These are phyloP conservation scores for Hofmannophila pseudospretella DNA, from an alignment of 2,888 invertebrate genomes.

Conservation along the genomic window DNA sequence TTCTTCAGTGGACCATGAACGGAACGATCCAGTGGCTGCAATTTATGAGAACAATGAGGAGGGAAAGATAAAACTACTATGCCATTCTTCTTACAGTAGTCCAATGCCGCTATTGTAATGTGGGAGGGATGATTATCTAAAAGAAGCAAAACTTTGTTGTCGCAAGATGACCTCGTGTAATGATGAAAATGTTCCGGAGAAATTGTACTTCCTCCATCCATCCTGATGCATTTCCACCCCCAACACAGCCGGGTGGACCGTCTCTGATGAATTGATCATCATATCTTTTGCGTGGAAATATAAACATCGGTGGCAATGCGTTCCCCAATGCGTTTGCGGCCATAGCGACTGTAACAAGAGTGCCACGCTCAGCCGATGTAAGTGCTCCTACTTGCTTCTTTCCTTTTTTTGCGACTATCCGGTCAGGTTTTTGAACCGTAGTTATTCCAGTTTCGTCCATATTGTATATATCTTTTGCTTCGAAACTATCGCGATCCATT, in stretches of 20 bases:
- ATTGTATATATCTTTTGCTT: slow-evolving; percentile 15
- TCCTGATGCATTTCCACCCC: slow-evolving; percentile 23
- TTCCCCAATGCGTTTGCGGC: slow-evolving; percentile 33
- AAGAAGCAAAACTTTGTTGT: background rate
- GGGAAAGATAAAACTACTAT: slow-evolving; percentile 26
- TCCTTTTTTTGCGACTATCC: slow-evolving; percentile 18
- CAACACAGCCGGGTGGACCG: slow-evolving; percentile 22
- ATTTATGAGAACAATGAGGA: slow-evolving; percentile 26
- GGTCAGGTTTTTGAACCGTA: slow-evolving; percentile 21
- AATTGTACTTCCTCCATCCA: slow-evolving; percentile 28
- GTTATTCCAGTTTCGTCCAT: slow-evolving; percentile 23
- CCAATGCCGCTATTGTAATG: background rate
- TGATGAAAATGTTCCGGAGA: slow-evolving; percentile 24
- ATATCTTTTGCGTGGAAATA: slow-evolving; percentile 24
- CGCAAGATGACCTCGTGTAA: slow-evolving; percentile 1
- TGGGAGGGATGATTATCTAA: slow-evolving; percentile 1
- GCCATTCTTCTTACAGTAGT: slow-evolving; percentile 18
- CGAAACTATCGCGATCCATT: slow-evolving; percentile 14
- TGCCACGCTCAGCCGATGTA: slow-evolving; percentile 39
- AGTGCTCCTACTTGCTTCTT: slow-evolving; percentile 30
- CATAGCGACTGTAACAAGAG: slow-evolving; percentile 29
- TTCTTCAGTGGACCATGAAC: slow-evolving; percentile 29
- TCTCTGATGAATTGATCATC: slow-evolving; percentile 23
- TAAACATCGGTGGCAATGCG: slow-evolving; percentile 26
- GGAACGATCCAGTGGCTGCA: slow-evolving; percentile 26